Evolutionary conservation across 2,888 invertebrate species (phyloP), one percentile per base, ranked within the genome.

Genomic region (Agonopterix alstromeriana): DNA sequence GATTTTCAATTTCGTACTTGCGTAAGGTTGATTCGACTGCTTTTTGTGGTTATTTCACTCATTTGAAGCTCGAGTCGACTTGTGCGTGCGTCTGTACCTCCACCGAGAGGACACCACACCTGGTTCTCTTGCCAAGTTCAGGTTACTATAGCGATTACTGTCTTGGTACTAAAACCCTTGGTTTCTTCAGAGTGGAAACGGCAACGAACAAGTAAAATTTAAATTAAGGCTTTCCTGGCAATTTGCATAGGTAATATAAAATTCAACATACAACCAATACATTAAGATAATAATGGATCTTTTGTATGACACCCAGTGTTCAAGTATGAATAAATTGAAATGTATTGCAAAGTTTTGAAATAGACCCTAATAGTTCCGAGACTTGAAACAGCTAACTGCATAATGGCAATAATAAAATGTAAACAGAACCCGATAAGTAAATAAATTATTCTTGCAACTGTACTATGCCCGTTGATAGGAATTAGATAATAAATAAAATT

Each of bases 401-500:
- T 65, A 58, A 68, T 67, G 65, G 72, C 72, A 75, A 70, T 73
- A 69, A 68, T 63, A 61, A 54, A 70, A 67, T 75, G 70, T 77
- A 70, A 70, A 73, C 75, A 61, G 65, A 72, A 70, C 71, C 67
- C 63, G 65, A 67, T 73, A 68, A 70, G 58, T 49, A 53, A 73
- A 76, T 78, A 79, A 77, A 78, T 77, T 83, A 82, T 83, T 85
- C 82, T 86, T 83, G 78, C 81, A 82, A 78, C 81, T 85, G 81
- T 87, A 84, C 76, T 82, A 82, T 81, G 84, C 80, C 82, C 79
- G 80, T 82, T 82, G 74, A 85, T 86, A 85, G 85, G 79, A 81
- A 73, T 77, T 86, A 87, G 86, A 77, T 86, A 84, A 83, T 87
- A 86, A 87, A 86, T 85, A 85, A 83, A 83, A 84, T 79, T 83